A percentile compares a stretch with the other conserved stretches of the same genome.
Conservation (phyloP, 2,888 invertebrate species). For the Blera fallax region DNA sequence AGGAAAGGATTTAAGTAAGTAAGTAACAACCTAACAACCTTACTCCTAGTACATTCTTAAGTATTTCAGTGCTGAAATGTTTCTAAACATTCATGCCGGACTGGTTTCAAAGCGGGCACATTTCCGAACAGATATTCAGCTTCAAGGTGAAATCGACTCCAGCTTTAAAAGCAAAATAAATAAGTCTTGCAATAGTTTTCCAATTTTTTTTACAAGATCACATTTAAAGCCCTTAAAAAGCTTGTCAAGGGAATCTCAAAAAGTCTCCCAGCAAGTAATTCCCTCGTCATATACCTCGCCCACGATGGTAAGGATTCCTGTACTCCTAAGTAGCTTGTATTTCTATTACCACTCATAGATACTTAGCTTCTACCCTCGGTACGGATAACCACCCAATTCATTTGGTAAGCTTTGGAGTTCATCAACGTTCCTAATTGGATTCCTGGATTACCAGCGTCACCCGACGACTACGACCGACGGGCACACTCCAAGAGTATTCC, state of each 20-base stretch:
- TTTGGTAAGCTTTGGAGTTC: neutral
- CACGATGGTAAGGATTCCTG: neutral
- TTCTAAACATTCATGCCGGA: too few relatives aligned
- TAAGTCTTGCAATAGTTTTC: too few relatives aligned
- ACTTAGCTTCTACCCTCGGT: neutral
- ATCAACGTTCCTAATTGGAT: constrained; percentile 23
- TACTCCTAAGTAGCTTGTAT: neutral
- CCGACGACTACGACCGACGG: neutral
- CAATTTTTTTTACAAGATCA: too few relatives aligned
- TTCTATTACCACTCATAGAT: neutral
- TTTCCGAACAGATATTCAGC: too few relatives aligned
- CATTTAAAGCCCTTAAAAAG: neutral
- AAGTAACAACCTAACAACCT: too few relatives aligned
- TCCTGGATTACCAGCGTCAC: neutral
- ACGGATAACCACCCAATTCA: neutral
- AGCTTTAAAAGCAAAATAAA: too few relatives aligned
- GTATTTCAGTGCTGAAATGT: too few relatives aligned
- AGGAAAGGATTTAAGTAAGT: too few relatives aligned
- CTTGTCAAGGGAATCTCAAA: neutral
- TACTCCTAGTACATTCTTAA: too few relatives aligned
- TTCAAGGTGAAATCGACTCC: too few relatives aligned
- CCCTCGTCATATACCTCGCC: neutral
- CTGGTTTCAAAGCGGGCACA: too few relatives aligned
- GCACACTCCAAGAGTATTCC: neutral
- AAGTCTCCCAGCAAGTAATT: neutral